These are phyloP conservation scores for Caenorhabditis sp. DNA, from an alignment of 2,888 invertebrate genomes.

Conservation along the genomic window DNA sequence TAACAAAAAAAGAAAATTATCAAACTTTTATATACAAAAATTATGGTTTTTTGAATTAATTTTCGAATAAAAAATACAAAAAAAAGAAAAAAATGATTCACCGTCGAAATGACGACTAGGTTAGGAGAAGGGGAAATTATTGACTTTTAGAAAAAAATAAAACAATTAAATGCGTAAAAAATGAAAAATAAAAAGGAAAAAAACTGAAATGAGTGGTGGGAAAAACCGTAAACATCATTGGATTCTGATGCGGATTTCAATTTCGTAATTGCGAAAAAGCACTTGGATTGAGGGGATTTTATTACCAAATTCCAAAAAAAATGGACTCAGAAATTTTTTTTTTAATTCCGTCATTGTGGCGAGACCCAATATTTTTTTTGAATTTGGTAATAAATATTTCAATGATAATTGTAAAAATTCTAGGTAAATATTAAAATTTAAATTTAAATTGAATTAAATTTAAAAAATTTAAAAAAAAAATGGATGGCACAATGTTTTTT, in stretches of 20 bases:
- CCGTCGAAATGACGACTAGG: not conserved
- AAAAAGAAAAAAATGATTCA: too few relatives aligned
- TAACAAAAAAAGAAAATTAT: too few relatives aligned
- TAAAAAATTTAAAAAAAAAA: not conserved
- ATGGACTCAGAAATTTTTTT: too few relatives aligned
- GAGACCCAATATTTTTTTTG: too few relatives aligned
- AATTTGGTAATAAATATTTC: too few relatives aligned
- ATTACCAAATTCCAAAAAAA: too few relatives aligned
- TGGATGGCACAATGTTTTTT: constrained; percentile 6
- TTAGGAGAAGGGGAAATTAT: not conserved
- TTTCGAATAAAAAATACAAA: too few relatives aligned
- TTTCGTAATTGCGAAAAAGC: not conserved
- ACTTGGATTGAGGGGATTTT: not conserved
- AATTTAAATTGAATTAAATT: not conserved
- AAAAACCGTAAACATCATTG: not conserved
- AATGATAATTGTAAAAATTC: not conserved
- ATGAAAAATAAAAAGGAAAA: not conserved
- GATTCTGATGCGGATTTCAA: too few relatives aligned
- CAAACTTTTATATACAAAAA: too few relatives aligned
- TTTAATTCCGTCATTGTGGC: too few relatives aligned
- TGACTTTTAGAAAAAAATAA: not conserved
- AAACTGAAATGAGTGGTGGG: not conserved
- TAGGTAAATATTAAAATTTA: not conserved
- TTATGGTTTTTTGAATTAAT: too few relatives aligned
- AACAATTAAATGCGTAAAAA: not conserved